Conservation (phyloP, 2,888 invertebrate species). For the Eilema griseolum region DNA sequence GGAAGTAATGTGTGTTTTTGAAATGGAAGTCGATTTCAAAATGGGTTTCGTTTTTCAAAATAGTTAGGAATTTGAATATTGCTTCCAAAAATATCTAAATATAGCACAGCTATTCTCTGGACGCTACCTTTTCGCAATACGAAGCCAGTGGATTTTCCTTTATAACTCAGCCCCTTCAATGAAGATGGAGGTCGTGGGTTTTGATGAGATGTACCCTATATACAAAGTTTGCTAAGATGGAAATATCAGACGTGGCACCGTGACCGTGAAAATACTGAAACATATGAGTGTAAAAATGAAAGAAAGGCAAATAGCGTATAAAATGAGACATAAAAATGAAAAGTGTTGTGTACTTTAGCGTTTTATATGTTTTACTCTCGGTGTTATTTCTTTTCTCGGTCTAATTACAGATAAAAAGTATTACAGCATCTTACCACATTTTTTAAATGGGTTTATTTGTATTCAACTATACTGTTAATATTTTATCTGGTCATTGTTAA, state of each 20-base stretch:
- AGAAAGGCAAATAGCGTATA: neutral
- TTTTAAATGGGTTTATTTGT: too few relatives aligned
- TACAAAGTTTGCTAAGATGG: slow-evolving; percentile 43
- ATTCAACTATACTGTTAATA: too few relatives aligned
- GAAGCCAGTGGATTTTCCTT: slow-evolving; percentile 33
- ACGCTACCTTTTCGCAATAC: slow-evolving; percentile 16
- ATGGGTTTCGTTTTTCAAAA: neutral
- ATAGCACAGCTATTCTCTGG: slow-evolving; percentile 20
- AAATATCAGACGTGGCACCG: slow-evolving; percentile 36
- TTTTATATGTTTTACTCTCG: neutral
- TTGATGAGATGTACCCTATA: slow-evolving; percentile 53
- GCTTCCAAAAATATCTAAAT: neutral
- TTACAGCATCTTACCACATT: neutral
- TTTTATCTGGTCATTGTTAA: neutral
- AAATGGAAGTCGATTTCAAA: neutral
- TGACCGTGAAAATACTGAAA: slow-evolving; percentile 38
- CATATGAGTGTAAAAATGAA: slow-evolving; percentile 15
- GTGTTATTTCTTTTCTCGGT: neutral
- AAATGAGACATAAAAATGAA: neutral
- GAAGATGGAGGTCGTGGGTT: slow-evolving; percentile 44
- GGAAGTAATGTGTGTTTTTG: neutral
- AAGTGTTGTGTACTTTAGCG: neutral
- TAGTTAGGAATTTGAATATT: neutral
- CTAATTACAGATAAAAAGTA: neutral
- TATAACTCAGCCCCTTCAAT: slow-evolving; percentile 47